These are phyloP conservation scores for Dendrocincla fuliginosa DNA, from an alignment of 2,797 vertebrate genomes.

Conservation along the genomic window DNA sequence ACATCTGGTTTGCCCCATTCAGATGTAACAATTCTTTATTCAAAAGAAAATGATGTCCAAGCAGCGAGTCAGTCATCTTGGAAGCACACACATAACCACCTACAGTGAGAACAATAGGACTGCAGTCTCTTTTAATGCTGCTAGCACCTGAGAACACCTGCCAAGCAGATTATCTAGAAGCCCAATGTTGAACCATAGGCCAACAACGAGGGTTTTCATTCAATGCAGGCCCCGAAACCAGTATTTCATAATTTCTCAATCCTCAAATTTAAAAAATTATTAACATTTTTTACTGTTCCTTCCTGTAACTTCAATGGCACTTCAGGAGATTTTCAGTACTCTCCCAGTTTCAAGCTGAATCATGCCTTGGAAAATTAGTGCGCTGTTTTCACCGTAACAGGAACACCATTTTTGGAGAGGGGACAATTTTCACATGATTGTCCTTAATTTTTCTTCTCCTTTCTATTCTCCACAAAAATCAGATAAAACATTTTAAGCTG, in stretches of 20 bases:
- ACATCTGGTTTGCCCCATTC: not conserved
- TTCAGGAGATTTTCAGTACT: not conserved
- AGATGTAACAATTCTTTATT: not conserved
- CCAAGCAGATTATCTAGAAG: not conserved
- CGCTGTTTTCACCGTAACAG: not conserved
- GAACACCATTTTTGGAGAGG: not conserved
- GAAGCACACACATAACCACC: not conserved
- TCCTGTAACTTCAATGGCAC: not conserved
- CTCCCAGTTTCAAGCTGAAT: not conserved
- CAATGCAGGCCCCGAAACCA: not conserved
- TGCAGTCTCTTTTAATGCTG: rapidly evolving
- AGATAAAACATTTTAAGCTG: not conserved
- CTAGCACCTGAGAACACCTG: not conserved
- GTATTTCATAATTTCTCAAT: not conserved
- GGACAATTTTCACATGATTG: not conserved
- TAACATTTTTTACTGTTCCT: not conserved
- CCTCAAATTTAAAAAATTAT: not conserved
- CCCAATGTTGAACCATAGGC: rapidly evolving
- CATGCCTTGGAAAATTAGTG: not conserved
- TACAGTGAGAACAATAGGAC: rapidly evolving
- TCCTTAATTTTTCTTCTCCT: not conserved
- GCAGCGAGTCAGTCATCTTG: not conserved
- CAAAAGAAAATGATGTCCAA: not conserved
- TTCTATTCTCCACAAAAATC: not conserved
- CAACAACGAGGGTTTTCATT: not conserved